Conservation (phyloP, 2,888 invertebrate species). For the Stratiomys singularior region DNA sequence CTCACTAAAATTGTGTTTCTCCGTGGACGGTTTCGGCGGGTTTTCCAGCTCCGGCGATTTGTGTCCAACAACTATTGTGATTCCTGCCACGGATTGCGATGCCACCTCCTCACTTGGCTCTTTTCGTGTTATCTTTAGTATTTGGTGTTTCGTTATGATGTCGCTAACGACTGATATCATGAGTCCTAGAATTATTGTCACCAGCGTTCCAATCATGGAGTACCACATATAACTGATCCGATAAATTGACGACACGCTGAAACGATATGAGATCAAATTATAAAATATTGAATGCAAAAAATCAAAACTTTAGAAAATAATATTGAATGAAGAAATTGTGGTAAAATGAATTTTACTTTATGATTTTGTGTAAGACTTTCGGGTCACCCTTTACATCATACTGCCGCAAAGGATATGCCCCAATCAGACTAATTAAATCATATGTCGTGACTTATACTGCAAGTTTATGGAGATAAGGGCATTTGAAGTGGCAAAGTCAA, state of each 20-base stretch:
- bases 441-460: too few relatives aligned
- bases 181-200: conserved; percentile 79
- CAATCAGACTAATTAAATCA: conserved; percentile 15
- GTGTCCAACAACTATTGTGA: conserved; percentile 18
- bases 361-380: too few relatives aligned
- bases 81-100: not conserved
- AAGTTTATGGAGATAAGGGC: too few relatives aligned
- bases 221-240: conserved; percentile 92
- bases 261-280: conserved; percentile 11
- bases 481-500: too few relatives aligned
- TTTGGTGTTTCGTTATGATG: conserved; percentile 62
- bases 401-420: too few relatives aligned
- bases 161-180: conserved; percentile 73
- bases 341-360: conserved; percentile 14
- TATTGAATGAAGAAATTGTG: not conserved
- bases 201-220: conserved; percentile 80
- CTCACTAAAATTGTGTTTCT: not conserved
- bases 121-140: conserved; percentile 58
- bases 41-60: not conserved
- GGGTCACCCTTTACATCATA: too few relatives aligned
- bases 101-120: not conserved
- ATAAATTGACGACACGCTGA: conserved; percentile 69
- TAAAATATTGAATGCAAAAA: not conserved
- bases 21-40: not conserved
- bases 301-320: not conserved